Percentiles rank a stretch among this genome's conserved stretches.
Evolutionary conservation across 2,113 vertebrate genomes (phyloP).

Genomic region (Cyanistes caeruleus): DNA sequence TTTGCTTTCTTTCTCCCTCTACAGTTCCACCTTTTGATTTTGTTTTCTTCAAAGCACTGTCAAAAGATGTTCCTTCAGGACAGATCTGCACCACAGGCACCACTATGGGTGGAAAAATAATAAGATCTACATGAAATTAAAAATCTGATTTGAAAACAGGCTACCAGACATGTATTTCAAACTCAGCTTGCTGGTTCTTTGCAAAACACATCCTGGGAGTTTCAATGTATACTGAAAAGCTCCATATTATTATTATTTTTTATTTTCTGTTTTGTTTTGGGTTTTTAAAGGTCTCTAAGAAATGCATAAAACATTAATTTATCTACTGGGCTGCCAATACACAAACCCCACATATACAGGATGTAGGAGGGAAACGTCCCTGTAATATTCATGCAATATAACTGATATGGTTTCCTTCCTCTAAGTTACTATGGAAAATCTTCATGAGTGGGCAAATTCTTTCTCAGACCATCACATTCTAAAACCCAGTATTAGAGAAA

Average conservation of each 20-base stretch:
- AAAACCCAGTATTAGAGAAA: conserved; percentile 66
- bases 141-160: background rate
- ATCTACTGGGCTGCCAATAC: background rate
- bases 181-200: background rate
- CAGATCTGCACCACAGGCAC: background rate
- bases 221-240: background rate
- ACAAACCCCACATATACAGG: background rate
- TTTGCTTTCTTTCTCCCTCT: background rate
- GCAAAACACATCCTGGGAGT: background rate
- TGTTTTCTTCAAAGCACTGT: conserved; percentile 24
- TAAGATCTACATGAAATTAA: background rate
- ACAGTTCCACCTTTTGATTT: conserved; percentile 11
- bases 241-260: background rate
- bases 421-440: conserved; percentile 53
- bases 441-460: conserved; percentile 54
- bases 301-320: background rate
- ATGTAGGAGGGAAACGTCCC: background rate
- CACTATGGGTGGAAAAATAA: background rate
- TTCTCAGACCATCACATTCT: conserved; percentile 52
- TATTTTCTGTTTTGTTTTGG: background rate
- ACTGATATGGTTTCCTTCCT: conserved; percentile 55
- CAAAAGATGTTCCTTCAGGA: conserved; percentile 8
- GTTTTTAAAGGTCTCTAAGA: background rate
- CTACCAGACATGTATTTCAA: background rate
- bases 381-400: background rate